Conservation (phyloP, 2,888 invertebrate species). For the Dolomedes plantarius region DNA sequence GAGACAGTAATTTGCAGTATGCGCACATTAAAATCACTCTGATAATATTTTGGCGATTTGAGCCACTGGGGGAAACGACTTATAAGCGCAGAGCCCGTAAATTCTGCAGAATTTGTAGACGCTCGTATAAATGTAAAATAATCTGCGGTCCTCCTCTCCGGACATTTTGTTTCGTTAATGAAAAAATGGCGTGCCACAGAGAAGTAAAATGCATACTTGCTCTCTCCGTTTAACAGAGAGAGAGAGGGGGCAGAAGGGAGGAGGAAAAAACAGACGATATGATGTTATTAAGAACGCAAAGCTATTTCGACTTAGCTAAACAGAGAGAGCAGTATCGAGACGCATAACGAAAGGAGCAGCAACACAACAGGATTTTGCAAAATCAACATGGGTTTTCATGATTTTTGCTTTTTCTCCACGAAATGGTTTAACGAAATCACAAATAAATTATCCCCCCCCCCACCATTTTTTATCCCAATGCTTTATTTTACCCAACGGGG, state of each 20-base stretch:
- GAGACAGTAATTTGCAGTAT: conserved; percentile 15
- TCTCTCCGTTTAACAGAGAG: neutral
- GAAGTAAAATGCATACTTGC: conserved; percentile 4
- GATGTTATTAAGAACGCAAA: conserved; percentile 17
- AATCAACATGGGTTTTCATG: too few species aligned
- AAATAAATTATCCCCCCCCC: too few species aligned
- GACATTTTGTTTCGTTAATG: conserved; percentile 17
- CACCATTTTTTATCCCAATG: too few species aligned
- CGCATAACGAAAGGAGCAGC: too few species aligned
- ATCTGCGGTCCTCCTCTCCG: neutral
- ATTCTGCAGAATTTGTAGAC: conserved; percentile 10
- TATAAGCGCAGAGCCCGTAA: neutral
- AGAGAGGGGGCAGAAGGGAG: neutral
- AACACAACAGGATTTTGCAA: too few species aligned
- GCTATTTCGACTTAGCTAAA: neutral
- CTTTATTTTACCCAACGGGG: too few species aligned
- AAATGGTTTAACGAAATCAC: too few species aligned
- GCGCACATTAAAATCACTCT: conserved; percentile 34
- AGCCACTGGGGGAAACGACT: neutral
- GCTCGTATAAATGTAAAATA: conserved; percentile 23
- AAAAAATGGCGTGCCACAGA: conserved; percentile 10
- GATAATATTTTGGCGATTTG: conserved; percentile 8
- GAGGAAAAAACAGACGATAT: neutral
- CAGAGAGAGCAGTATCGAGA: too few species aligned
- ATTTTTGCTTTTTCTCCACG: too few species aligned